phyloP scores from a whole-genome alignment of 2,888 invertebrate species.

The Acanthosepion pharaonis region DNA sequence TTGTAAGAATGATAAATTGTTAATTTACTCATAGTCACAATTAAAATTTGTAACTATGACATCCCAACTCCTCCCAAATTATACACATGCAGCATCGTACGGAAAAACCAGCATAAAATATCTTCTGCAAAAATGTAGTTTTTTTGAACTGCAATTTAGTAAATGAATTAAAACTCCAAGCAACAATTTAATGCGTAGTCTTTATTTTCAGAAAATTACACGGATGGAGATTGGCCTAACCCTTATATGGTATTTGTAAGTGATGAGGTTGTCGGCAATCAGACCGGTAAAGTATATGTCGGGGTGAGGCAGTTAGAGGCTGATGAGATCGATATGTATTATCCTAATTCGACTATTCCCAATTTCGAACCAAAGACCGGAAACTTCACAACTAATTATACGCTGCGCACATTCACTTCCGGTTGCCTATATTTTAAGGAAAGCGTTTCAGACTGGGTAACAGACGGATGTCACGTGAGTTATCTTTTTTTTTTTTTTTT shows the following conservation, averaged over 20 bases:
- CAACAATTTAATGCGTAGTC: background rate
- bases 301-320: conserved; percentile 67
- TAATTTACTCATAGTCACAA: too few relatives aligned
- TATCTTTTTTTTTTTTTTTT: background rate
- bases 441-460: conserved; percentile 61
- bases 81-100: too few relatives aligned
- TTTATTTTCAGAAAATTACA: conserved; percentile 36
- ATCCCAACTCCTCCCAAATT: too few relatives aligned
- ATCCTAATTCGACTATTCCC: conserved; percentile 57
- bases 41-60: too few relatives aligned
- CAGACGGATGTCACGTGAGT: conserved; percentile 67
- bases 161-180: too few relatives aligned
- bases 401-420: conserved; percentile 70
- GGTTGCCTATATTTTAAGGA: conserved; percentile 73
- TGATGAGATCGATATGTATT: conserved; percentile 63
- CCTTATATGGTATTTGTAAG: conserved; percentile 64
- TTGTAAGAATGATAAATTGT: too few relatives aligned
- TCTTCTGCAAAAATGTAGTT: too few relatives aligned
- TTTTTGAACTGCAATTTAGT: too few relatives aligned
- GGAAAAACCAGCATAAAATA: too few relatives aligned
- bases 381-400: conserved; percentile 71
- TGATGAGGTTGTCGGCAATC: conserved; percentile 57
- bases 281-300: conserved; percentile 70
- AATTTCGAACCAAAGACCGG: conserved; percentile 56
- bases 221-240: conserved; percentile 47